Conservation (phyloP, 2,888 invertebrate species). For the Ferdinandea cuprea region DNA sequence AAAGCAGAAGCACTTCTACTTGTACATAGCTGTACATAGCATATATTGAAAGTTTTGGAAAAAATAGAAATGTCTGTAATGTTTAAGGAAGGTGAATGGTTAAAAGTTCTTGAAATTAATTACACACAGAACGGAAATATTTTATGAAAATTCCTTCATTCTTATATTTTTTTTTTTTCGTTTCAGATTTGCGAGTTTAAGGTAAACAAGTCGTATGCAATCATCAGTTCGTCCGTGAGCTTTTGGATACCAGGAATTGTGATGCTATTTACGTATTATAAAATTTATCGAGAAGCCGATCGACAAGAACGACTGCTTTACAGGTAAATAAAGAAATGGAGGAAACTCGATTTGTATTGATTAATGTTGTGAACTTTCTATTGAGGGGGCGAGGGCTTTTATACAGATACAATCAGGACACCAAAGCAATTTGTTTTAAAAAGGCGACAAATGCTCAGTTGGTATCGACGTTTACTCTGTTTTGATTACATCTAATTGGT, state of each 20-base stretch:
- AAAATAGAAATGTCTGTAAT: slow-evolving; percentile 7
- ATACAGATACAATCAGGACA: not conserved
- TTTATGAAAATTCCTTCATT: not conserved
- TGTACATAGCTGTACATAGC: slow-evolving; percentile 15
- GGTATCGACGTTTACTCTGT: slow-evolving; percentile 5
- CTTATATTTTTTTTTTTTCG: slow-evolving; percentile 23
- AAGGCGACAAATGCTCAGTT: not conserved
- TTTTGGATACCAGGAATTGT: slow-evolving; percentile 97
- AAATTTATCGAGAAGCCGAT: slow-evolving; percentile 93
- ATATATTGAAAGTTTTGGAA: not conserved
- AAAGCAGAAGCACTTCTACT: slow-evolving; percentile 8
- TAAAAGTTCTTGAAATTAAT: slow-evolving; percentile 19
- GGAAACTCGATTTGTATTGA: slow-evolving; percentile 58
- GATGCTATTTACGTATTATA: slow-evolving; percentile 96
- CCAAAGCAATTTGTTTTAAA: not conserved
- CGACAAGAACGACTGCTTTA: slow-evolving; percentile 92
- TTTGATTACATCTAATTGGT: slow-evolving; percentile 43
- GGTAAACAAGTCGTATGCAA: slow-evolving; percentile 93
- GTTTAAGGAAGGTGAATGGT: not conserved
- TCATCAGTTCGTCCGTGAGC: slow-evolving; percentile 94
- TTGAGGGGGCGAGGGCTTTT: not conserved
- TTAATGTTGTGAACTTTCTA: slow-evolving; percentile 30
- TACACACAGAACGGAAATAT: not conserved
- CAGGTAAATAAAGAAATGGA: slow-evolving; percentile 86
- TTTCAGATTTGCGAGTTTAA: slow-evolving; percentile 88